Percentiles rank a stretch among this genome's conserved stretches.
These are phyloP conservation scores for Plebejus melissa DNA, from an alignment of 2,888 invertebrate genomes.

Conservation along the genomic window DNA sequence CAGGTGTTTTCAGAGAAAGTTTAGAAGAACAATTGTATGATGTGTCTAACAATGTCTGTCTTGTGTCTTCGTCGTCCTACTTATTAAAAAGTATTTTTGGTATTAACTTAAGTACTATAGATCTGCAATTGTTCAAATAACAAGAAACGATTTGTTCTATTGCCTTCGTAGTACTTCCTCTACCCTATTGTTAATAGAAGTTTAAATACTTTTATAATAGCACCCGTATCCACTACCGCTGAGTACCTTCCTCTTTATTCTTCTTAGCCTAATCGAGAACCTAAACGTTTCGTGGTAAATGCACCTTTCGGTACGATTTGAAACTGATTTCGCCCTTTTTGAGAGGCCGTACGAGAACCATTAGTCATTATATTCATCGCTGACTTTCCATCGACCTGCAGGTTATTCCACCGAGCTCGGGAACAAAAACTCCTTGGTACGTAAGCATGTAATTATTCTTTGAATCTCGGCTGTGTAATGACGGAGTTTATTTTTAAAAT, in stretches of 20 bases:
- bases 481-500: conserved; percentile 24
- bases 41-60: background rate
- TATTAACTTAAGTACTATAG: background rate
- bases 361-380: conserved; percentile 56
- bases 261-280: background rate
- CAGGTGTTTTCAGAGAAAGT: conserved; percentile 74
- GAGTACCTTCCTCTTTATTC: background rate
- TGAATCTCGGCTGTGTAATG: conserved; percentile 42
- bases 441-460: conserved; percentile 47
- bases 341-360: conserved; percentile 32
- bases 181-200: conserved; percentile 1
- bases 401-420: conserved; percentile 63
- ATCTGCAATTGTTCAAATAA: background rate
- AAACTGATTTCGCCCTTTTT: conserved; percentile 15
- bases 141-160: background rate
- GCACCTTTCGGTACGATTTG: background rate
- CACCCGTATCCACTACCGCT: background rate
- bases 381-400: conserved; percentile 68
- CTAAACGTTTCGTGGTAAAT: background rate
- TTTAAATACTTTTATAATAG: conserved; percentile 14
- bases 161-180: background rate
- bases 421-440: conserved; percentile 57
- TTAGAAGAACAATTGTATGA: conserved; percentile 58
- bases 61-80: background rate
- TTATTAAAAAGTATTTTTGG: background rate